Evolutionary conservation across 2,888 invertebrate genomes (phyloP), one percentile per base, ranked within the genome.

Genomic region (Amphipoea lucens): DNA sequence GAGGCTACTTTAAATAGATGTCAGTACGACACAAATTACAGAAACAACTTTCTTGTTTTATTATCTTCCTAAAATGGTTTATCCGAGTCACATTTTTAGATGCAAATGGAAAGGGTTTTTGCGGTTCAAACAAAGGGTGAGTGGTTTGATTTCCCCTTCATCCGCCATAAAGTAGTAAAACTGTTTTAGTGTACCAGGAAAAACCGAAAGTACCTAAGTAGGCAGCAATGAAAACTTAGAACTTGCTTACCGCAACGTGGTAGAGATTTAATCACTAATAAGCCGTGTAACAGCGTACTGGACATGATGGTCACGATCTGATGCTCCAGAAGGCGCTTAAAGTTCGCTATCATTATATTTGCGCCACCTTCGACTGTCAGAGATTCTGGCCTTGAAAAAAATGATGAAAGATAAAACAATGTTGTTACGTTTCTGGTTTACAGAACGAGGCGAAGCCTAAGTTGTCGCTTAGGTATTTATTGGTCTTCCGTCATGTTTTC

Each of bases 311-410:
- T 84, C 4, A 94, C 78, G 14, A 96, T 91, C 9, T 96, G 94
- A 76, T 93, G 91, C 79, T 95, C 94, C 23, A 96, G 82, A n/a
- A 95, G 29, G 75, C 94, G 93, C 66, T 93, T 95, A 88, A 93
- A 95, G 83, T 94, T 94, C 1, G 94, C 89, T 78, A 95, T 93
- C 79, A 94, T 77, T 76, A 92, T 84, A 83, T 92, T 95, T 7
- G 93, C 94, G 4, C 94, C 88, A 3, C 96, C 96, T 88, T 95
- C 95, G 0, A 96, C 84, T n/a, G 93, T 94, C 36, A 96, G 80
- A 9, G 92, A 92, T 79, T 94, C 94, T 12, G 94, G 93, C 70
- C 96, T 96, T 88, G 29, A 91, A 92, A 82, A 65, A 63, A n/a
- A 23, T 1, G 3, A 70, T 45, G 45, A 45, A 45, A 45, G 12